phyloP scores from a whole-genome alignment of 30 jellyfish, hydroid and myxozoan species.

The Pseudorhiza aurosa region DNA sequence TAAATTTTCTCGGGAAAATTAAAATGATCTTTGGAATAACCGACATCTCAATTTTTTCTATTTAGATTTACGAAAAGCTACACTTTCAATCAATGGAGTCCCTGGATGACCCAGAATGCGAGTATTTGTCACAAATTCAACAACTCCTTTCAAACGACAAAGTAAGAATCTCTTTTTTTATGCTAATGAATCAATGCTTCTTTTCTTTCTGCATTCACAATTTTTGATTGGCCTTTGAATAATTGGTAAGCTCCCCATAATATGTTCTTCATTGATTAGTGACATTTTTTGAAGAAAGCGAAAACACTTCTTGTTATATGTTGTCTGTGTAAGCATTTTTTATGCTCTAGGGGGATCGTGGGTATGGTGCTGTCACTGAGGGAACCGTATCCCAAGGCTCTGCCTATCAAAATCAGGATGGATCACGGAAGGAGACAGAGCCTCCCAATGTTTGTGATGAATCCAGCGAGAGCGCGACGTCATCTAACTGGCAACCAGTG shows the following conservation, averaged over 20 bases:
- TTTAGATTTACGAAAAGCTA: slow-evolving; percentile 48
- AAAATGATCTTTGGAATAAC: background rate
- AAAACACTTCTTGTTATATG: background rate
- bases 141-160: background rate
- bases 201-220: background rate
- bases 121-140: background rate
- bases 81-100: slow-evolving; percentile 54
- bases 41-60: background rate
- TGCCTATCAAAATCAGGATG: background rate
- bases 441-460: background rate
- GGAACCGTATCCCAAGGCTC: background rate
- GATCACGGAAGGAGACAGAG: background rate
- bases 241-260: too few relatives aligned
- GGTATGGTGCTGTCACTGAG: background rate
- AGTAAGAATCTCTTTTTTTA: too few relatives aligned
- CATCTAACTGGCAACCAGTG: background rate
- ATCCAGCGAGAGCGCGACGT: background rate
- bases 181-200: background rate
- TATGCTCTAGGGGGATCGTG: background rate
- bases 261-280: background rate
- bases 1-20: background rate
- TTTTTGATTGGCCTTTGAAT: too few relatives aligned
- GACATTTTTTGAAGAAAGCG: background rate
- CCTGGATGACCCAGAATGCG: slow-evolving; percentile 61
- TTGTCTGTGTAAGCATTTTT: too few relatives aligned